These are phyloP conservation scores for Diuraphis noxia DNA, from an alignment of 1,140 invertebrate genomes.

Conservation along the genomic window DNA sequence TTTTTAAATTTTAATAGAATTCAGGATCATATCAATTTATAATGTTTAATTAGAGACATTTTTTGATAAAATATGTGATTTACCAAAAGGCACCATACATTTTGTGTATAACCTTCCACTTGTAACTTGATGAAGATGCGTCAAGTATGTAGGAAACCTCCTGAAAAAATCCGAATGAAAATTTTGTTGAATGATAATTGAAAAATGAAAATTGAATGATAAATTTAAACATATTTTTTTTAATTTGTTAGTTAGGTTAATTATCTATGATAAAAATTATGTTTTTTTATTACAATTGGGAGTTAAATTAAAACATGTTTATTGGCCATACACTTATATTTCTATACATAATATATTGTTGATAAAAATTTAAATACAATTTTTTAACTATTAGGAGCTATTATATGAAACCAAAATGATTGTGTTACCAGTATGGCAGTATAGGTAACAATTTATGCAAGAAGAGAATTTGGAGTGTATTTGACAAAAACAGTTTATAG, in stretches of 20 bases:
- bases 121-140: slow-evolving; percentile 26
- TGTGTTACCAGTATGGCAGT: too few relatives aligned
- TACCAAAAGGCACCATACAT: not conserved
- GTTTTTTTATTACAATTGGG: not conserved
- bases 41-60: not conserved
- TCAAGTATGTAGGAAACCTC: slow-evolving; percentile 10
- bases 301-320: not conserved
- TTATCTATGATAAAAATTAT: not conserved
- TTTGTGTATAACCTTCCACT: slow-evolving; percentile 10
- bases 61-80: not conserved
- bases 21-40: not conserved
- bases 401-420: too few relatives aligned
- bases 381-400: too few relatives aligned
- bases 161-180: slow-evolving; percentile 43
- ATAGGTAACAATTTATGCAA: too few relatives aligned
- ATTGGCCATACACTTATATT: not conserved
- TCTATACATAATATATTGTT: not conserved
- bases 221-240: not conserved
- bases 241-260: not conserved
- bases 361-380: too few relatives aligned
- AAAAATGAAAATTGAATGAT: not conserved
- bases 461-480: too few relatives aligned
- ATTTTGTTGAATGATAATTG: not conserved
- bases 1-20: not conserved
- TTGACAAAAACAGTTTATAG: too few relatives aligned